A percentile compares a stretch with the other conserved stretches of the same genome.
Conservation (phyloP, 2,888 invertebrate species). For the Ceraclea dissimilis region DNA sequence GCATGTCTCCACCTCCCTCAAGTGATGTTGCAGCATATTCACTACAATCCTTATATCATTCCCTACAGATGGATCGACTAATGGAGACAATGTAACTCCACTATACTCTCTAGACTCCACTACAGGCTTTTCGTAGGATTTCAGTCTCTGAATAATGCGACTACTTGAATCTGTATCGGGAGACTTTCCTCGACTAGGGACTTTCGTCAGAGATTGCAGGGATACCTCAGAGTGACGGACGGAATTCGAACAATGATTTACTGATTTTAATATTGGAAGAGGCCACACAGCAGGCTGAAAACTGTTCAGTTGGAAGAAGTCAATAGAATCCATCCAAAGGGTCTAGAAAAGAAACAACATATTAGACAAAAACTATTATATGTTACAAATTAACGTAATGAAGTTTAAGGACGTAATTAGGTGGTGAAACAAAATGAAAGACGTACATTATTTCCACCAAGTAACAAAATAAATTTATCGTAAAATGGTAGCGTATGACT, state of each 20-base stretch:
- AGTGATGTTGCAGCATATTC: conserved; percentile 15
- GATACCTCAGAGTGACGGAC: not conserved
- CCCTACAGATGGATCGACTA: conserved; percentile 16
- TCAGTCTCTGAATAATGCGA: conserved; percentile 16
- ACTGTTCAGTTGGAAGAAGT: conserved; percentile 16
- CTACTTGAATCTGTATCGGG: conserved; percentile 11
- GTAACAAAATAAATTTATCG: conserved; percentile 15
- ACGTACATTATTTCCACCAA: conserved; percentile 22
- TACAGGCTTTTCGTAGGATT: conserved; percentile 21
- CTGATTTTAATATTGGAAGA: conserved; percentile 2
- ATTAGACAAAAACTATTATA: not conserved
- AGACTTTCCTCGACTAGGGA: conserved; percentile 4
- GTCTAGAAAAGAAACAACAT: conserved; percentile 13
- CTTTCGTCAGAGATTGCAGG: not conserved
- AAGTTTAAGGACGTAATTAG: no score
- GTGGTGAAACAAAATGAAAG: no score
- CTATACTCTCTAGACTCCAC: conserved; percentile 3
- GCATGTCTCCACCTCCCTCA: conserved; percentile 15
- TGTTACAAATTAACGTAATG: no score
- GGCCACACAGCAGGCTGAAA: conserved; percentile 16
- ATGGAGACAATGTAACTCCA: not conserved
- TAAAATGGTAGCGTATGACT: conserved; percentile 7
- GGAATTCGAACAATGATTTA: not conserved
- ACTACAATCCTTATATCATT: conserved; percentile 12
- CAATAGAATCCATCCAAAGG: conserved; percentile 21